phyloP scores from a whole-genome alignment of 2,888 invertebrate genomes.

The Volucella zonaria region DNA sequence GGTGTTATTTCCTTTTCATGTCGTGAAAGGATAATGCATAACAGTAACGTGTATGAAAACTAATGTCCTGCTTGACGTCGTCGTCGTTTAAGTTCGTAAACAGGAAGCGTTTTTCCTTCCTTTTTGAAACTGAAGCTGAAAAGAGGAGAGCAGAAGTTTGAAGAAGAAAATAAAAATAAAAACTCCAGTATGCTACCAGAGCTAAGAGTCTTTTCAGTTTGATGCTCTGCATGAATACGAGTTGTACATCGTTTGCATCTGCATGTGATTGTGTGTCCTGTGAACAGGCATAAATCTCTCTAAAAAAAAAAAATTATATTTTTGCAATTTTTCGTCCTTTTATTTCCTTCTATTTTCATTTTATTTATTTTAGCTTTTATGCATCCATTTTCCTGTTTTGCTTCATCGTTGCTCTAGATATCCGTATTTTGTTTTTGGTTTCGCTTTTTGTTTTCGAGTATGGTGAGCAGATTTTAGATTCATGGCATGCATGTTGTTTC shows the following conservation, averaged over 20 bases:
- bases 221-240: slow-evolving; percentile 48
- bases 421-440: background rate
- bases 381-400: slow-evolving; percentile 37
- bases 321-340: slow-evolving; percentile 39
- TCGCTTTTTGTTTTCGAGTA: background rate
- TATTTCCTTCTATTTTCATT: slow-evolving; percentile 9
- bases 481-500: slow-evolving; percentile 48
- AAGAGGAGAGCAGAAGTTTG: background rate
- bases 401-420: slow-evolving; percentile 15
- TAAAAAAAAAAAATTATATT: slow-evolving; percentile 51
- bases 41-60: slow-evolving; percentile 69
- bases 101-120: slow-evolving; percentile 69
- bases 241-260: background rate
- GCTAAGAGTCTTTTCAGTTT: slow-evolving; percentile 50
- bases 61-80: slow-evolving; percentile 68
- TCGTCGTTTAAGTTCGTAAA: slow-evolving; percentile 69
- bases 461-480: slow-evolving; percentile 45
- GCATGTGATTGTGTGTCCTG: background rate
- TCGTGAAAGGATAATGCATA: slow-evolving; percentile 70
- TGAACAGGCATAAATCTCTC: slow-evolving; percentile 50
- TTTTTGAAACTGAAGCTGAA: slow-evolving; percentile 17
- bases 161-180: slow-evolving; percentile 30
- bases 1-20: slow-evolving; percentile 62
- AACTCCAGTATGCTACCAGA: slow-evolving; percentile 7
- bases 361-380: slow-evolving; percentile 56